These are phyloP conservation scores for Luffia ferchaultella DNA, from an alignment of 2,888 invertebrate species.

Conservation along the genomic window DNA sequence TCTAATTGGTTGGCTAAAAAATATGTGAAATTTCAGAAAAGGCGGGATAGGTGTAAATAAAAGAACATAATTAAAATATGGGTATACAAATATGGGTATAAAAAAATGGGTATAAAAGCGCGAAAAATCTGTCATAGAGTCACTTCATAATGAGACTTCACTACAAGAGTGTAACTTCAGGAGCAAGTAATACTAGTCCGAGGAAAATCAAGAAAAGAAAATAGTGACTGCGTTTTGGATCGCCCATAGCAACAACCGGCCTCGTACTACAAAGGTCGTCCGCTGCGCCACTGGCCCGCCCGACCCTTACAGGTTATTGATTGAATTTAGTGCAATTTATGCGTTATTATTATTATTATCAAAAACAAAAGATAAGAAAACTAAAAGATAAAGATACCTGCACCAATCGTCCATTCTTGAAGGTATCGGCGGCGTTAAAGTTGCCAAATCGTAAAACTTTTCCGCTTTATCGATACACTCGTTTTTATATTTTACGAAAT, in stretches of 20 bases:
- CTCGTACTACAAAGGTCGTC: too few relatives aligned
- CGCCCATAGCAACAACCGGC: too few relatives aligned
- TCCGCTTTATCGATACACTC: not conserved
- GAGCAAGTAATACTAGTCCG: not conserved
- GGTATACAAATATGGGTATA: too few relatives aligned
- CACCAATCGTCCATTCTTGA: not conserved
- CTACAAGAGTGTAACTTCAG: too few relatives aligned
- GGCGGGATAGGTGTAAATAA: too few relatives aligned
- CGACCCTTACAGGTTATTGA: not conserved
- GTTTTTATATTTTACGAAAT: not conserved
- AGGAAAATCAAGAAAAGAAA: not conserved
- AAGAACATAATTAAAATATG: too few relatives aligned
- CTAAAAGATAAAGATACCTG: not conserved
- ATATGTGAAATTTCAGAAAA: too few relatives aligned
- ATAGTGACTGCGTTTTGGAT: not conserved
- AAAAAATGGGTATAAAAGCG: too few relatives aligned
- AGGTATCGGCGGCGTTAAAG: not conserved
- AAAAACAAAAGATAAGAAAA: not conserved
- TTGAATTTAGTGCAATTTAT: not conserved
- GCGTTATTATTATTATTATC: not conserved
- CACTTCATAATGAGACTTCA: too few relatives aligned
- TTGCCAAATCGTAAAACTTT: not conserved
- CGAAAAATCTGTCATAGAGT: too few relatives aligned
- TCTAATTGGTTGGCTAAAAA: too few relatives aligned
- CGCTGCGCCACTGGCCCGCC: too few relatives aligned